Percentiles rank a stretch among this genome's conserved stretches.
Conservation (phyloP, 1,140 invertebrate genomes). For the Drosophila navojoa region DNA sequence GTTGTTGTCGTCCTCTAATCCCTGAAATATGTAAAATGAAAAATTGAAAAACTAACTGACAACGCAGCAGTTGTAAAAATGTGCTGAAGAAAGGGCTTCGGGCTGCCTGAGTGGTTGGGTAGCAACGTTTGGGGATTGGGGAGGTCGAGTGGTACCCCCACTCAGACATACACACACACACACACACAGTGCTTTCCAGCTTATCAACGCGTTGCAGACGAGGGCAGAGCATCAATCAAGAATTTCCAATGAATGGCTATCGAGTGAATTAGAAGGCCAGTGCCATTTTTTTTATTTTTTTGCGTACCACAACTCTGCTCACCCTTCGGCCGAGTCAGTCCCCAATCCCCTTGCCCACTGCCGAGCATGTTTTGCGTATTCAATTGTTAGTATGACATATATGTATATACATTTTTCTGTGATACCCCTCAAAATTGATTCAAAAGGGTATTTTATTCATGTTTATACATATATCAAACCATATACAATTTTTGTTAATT, state of each 20-base stretch:
- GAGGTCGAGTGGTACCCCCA: not conserved
- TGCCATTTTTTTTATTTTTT: slow-evolving; percentile 39
- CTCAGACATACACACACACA: slow-evolving; percentile 28
- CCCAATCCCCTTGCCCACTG: not conserved
- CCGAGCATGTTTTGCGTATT: slow-evolving; percentile 28
- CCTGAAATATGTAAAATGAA: slow-evolving; percentile 74
- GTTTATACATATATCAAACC: no score
- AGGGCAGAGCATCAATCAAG: slow-evolving; percentile 77
- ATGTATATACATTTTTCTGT: slow-evolving; percentile 1
- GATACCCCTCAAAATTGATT: not conserved
- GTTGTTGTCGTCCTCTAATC: slow-evolving; percentile 44
- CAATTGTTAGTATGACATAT: slow-evolving; percentile 14
- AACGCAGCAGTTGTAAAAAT: slow-evolving; percentile 61
- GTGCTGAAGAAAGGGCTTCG: slow-evolving; percentile 1
- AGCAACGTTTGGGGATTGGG: slow-evolving; percentile 6
- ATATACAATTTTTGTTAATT: no score
- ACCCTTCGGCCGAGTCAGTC: not conserved
- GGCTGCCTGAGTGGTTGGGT: not conserved
- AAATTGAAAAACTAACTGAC: slow-evolving; percentile 57
- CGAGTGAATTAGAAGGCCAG: slow-evolving; percentile 74
- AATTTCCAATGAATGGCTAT: slow-evolving; percentile 82
- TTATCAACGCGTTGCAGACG: slow-evolving; percentile 74
- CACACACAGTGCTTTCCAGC: slow-evolving; percentile 52
- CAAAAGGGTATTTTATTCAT: not conserved
- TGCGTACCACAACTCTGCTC: not conserved